phyloP scores from a whole-genome alignment of 2,888 invertebrate genomes.

The Rhyacophila evoluta region DNA sequence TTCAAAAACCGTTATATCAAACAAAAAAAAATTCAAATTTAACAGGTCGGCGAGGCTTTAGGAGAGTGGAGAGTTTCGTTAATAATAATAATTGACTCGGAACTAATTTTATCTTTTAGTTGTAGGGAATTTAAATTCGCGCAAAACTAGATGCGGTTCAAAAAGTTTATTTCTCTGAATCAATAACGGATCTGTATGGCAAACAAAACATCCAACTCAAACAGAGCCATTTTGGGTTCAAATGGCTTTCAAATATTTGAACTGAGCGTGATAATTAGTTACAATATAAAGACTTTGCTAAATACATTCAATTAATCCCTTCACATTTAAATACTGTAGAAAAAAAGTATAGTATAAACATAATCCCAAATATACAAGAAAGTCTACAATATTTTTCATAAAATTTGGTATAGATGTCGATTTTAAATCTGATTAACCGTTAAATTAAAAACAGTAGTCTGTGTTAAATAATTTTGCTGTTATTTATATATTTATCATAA shows the following conservation, averaged over 20 bases:
- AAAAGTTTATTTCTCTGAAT: slow-evolving; percentile 1
- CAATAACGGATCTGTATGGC: not conserved
- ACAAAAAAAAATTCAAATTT: not conserved
- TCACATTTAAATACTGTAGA: no score
- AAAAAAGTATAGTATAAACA: no score
- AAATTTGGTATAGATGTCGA: no score
- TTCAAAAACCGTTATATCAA: no score
- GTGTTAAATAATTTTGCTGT: no score
- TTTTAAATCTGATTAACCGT: no score
- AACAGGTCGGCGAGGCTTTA: not conserved
- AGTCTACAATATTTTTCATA: no score
- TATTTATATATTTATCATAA: no score
- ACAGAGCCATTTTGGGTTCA: not conserved
- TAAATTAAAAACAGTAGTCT: no score
- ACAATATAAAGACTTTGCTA: not conserved
- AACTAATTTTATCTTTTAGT: slow-evolving; percentile 15
- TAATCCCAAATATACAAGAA: no score
- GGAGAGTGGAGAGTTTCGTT: not conserved
- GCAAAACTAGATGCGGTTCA: not conserved
- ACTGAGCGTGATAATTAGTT: not conserved
- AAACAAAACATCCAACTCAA: slow-evolving; percentile 8
- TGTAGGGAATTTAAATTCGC: not conserved
- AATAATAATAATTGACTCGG: slow-evolving; percentile 11
- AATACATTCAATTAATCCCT: not conserved
- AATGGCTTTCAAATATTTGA: not conserved